Evolutionary conservation across 2,797 vertebrate genomes (phyloP), one percentile per base, ranked within the genome.

Genomic region (Craterocephalus amniculus): DNA sequence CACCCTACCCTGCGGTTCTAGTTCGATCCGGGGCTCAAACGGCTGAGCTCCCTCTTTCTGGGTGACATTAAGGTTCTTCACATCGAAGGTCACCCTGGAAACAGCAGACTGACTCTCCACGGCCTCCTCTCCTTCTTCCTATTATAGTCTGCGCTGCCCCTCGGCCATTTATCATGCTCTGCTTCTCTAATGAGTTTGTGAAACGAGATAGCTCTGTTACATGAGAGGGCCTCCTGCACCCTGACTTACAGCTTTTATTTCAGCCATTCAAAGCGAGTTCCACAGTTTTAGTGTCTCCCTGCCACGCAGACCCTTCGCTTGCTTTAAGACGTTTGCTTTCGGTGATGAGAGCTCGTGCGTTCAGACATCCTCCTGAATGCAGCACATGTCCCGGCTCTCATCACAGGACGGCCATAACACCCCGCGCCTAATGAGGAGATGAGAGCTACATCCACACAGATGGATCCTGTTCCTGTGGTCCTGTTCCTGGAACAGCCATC

Each of bases 371-470:
- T 3, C 60, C 18, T 54, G 22, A 10, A 54, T 9, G 38, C 7
- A 7, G 26, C 67, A 59, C 49, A 58, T 59, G 67, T 52, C 43
- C 3, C 76, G 84, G 72, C 88, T 91, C 87, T 91, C 89, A 91
- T 79, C 90, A 80, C 89, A 76, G 86, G 87, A 85, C 83, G 66
- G 78, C 62, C 79, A 64, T 84, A 72, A 84, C 84, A 73, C 81
- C 81, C 88, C 64, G 72, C 11, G 49, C 70, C 65, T 91, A 91
- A 92, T 64, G 91, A 91, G 88, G 89, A 90, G 92, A 88, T 92
- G 92, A 93, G 88, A 87, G 91, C 81, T 76, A 91, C 89, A 91
- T 92, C 92, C 92, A 92, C 83, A 80, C 91, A 92, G 92, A 88
- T 93, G 92, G 91, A 91, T 92, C 92, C 92, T 87, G 63, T 93